These are phyloP conservation scores for Actinemys pallida DNA, from an alignment of 2,113 vertebrate species.

Conservation along the genomic window DNA sequence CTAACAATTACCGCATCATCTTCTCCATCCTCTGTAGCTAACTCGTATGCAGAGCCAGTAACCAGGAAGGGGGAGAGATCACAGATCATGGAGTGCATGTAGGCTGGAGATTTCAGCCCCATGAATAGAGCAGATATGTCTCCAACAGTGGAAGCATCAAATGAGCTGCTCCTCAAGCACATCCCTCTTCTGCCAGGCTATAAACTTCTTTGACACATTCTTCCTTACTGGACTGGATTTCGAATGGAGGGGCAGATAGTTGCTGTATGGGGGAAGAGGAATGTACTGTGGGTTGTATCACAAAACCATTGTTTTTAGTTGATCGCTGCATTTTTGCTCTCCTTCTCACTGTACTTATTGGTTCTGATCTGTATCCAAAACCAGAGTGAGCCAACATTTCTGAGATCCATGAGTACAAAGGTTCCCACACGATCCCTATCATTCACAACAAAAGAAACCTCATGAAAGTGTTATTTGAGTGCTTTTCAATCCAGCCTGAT, in stretches of 20 bases:
- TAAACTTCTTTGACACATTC: background rate
- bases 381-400: background rate
- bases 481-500: background rate
- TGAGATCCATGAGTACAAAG: background rate
- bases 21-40: background rate
- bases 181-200: background rate
- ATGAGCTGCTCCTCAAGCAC: background rate
- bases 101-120: background rate
- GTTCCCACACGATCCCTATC: background rate
- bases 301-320: background rate
- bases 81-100: background rate
- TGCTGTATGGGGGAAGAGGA: background rate
- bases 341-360: background rate
- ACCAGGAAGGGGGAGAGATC: background rate
- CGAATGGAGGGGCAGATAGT: background rate
- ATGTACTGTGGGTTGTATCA: background rate
- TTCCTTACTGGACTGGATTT: background rate
- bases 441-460: background rate
- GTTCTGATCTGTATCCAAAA: background rate
- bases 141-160: background rate
- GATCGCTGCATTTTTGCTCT: background rate
- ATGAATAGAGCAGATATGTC: background rate
- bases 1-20: accelerated
- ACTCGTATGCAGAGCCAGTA: background rate
- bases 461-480: background rate